phyloP scores from a whole-genome alignment of 2,797 vertebrate species.

The Peromyscus aztecus region DNA sequence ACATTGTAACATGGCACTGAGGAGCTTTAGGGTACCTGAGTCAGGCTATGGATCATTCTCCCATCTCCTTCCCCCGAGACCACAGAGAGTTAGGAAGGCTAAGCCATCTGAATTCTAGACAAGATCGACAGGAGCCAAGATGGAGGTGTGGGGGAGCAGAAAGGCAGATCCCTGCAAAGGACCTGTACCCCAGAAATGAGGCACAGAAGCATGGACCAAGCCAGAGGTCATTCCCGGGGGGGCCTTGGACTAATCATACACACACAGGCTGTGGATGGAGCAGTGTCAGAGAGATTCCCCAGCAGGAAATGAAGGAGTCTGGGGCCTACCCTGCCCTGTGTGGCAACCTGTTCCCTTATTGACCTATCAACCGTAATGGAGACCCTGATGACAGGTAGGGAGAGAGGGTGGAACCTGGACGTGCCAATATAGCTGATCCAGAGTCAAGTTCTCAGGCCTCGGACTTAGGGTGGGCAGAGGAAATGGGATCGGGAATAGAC shows the following conservation, averaged over 20 bases:
- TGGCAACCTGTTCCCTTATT: background rate
- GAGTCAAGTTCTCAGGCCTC: background rate
- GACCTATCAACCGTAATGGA: background rate
- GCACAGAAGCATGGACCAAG: background rate
- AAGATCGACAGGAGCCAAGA: background rate
- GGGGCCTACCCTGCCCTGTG: background rate
- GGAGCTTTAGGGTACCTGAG: accelerated
- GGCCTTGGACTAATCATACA: background rate
- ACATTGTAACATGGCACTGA: background rate
- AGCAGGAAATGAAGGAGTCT: background rate
- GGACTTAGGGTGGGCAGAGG: background rate
- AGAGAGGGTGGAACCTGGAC: background rate
- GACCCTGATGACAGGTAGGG: background rate
- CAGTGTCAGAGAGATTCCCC: background rate
- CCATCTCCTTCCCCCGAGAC: background rate
- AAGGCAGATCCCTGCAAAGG: background rate
- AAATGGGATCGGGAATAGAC: background rate
- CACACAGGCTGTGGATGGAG: background rate
- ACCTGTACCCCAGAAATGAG: background rate
- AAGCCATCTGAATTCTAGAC: background rate
- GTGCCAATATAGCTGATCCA: background rate
- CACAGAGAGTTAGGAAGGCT: background rate
- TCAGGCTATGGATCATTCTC: background rate
- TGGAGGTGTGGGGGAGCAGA: background rate
- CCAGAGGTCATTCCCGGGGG: background rate